These are phyloP conservation scores for Drosophila suzukii DNA, from an alignment of 1,140 invertebrate genomes.

Conservation along the genomic window DNA sequence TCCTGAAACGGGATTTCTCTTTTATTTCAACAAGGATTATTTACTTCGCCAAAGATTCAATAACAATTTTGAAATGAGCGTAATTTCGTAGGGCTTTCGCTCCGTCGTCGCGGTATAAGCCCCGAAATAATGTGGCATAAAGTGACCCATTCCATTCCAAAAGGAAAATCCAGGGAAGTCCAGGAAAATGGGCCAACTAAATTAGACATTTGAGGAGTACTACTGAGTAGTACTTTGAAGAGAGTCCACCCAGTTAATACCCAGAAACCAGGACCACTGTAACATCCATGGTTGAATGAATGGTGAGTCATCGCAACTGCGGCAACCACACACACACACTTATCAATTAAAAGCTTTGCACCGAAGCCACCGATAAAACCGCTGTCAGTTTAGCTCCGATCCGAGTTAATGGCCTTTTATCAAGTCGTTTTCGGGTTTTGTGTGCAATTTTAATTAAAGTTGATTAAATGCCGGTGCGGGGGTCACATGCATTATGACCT, in stretches of 20 bases:
- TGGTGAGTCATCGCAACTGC: slow-evolving; percentile 7
- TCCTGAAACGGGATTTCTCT: slow-evolving; percentile 38
- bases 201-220: not conserved
- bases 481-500: slow-evolving; percentile 48
- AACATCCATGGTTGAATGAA: not conserved
- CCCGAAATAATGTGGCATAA: slow-evolving; percentile 67
- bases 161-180: not conserved
- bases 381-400: slow-evolving; percentile 28
- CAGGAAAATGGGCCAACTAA: slow-evolving; percentile 1
- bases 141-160: slow-evolving; percentile 3
- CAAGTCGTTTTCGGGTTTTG: slow-evolving; percentile 64
- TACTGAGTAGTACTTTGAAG: slow-evolving; percentile 2
- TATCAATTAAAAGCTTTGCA: slow-evolving; percentile 65
- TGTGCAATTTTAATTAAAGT: slow-evolving; percentile 65
- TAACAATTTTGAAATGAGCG: slow-evolving; percentile 78
- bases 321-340: slow-evolving; percentile 6
- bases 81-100: slow-evolving; percentile 62
- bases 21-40: slow-evolving; percentile 79
- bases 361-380: slow-evolving; percentile 41
- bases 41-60: slow-evolving; percentile 76
- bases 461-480: slow-evolving; percentile 33
- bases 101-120: slow-evolving; percentile 51
- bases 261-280: not conserved
- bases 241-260: not conserved
- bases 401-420: slow-evolving; percentile 60